Conservation (phyloP, 2,888 invertebrate genomes). For the Marasmarcha lunaedactyla region DNA sequence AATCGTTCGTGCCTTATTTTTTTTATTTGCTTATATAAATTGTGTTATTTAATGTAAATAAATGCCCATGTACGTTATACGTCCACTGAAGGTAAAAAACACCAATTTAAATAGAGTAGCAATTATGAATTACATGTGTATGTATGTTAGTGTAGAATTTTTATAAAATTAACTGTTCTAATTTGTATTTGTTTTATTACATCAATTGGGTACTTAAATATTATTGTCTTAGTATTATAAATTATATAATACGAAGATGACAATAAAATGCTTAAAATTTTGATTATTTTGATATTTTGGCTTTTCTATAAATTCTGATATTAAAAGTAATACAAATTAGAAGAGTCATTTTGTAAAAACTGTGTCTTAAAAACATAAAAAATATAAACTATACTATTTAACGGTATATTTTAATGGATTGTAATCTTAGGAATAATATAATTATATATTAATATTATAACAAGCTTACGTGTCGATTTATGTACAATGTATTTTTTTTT, state of each 20-base stretch:
- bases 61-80: conserved; percentile 51
- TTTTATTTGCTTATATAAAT: too few species aligned
- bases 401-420: not conserved
- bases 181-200: not conserved
- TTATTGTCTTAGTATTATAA: not conserved
- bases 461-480: too few species aligned
- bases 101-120: conserved; percentile 50
- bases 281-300: not conserved
- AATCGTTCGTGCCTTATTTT: conserved; percentile 21
- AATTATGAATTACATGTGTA: conserved; percentile 6
- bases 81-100: conserved; percentile 66
- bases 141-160: not conserved
- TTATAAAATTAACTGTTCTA: not conserved
- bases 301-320: not conserved
- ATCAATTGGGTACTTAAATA: not conserved
- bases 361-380: not conserved
- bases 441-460: too few species aligned
- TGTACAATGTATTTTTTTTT: not conserved
- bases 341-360: not conserved
- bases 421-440: too few species aligned
- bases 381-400: not conserved
- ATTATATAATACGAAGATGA: not conserved
- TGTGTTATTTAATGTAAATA: conserved; percentile 1
- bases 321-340: not conserved
- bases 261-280: not conserved